Evolutionary conservation across 2,113 vertebrate species (phyloP).

Genomic region (Syrrhaptes paradoxus): DNA sequence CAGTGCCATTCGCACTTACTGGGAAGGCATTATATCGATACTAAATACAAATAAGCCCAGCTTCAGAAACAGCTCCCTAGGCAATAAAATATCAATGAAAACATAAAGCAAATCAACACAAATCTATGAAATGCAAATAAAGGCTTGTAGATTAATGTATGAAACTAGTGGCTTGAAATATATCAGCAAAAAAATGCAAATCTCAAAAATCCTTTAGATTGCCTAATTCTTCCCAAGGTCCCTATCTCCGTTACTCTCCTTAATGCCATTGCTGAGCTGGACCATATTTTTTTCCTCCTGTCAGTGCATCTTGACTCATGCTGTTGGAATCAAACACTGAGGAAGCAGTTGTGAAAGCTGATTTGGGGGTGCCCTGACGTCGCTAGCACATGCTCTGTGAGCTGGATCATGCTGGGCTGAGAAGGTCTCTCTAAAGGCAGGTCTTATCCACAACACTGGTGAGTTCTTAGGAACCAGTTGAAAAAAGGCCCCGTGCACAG

Average conservation of each 20-base stretch:
- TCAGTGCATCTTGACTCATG: neutral
- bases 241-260: neutral
- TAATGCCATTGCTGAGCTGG: neutral
- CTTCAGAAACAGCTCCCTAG: neutral
- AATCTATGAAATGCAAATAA: neutral
- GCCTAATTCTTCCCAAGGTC: neutral
- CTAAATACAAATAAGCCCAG: neutral
- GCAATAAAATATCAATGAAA: slow-evolving; percentile 3
- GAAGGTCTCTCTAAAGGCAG: neutral
- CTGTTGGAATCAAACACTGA: neutral
- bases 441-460: neutral
- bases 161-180: neutral
- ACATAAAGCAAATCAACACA: neutral
- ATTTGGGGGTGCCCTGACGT: neutral
- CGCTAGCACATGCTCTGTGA: neutral
- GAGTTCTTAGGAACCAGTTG: neutral
- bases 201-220: neutral
- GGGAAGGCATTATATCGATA: neutral
- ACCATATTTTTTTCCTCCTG: neutral
- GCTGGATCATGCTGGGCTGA: neutral
- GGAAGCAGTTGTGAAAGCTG: neutral
- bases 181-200: neutral
- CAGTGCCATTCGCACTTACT: neutral
- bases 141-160: neutral
- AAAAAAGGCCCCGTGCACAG: neutral